Evolutionary conservation across 1,140 invertebrate genomes (phyloP).

Genomic region (Meteorus sp.): DNA sequence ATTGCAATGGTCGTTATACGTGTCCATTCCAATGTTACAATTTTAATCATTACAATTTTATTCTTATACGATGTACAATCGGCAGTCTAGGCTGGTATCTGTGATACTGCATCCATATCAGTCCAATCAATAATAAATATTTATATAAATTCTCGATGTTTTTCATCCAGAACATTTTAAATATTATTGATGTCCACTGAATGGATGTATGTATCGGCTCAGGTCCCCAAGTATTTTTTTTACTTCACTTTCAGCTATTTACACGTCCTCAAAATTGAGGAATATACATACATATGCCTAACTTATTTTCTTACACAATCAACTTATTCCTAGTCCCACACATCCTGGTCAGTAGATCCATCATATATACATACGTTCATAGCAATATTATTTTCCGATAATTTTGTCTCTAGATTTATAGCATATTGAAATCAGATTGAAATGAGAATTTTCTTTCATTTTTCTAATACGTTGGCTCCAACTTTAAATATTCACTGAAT

Average conservation of each 20-base stretch:
- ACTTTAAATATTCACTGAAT: no score
- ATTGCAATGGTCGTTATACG: no score
- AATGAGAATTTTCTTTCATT: no score
- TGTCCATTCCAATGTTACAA: not conserved
- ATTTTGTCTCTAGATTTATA: no score
- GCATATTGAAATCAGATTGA: no score
- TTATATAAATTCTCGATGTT: not conserved
- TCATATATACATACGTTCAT: not conserved
- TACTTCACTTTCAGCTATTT: not conserved
- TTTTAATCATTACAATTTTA: not conserved
- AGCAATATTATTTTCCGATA: not conserved
- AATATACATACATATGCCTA: not conserved
- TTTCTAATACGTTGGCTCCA: no score
- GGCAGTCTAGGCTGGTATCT: constrained; percentile 3
- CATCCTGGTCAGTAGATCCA: not conserved
- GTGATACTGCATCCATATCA: not conserved
- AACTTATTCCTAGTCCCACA: not conserved
- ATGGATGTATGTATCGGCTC: not conserved
- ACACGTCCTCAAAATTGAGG: not conserved
- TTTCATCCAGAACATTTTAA: not conserved
- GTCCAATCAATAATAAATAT: not conserved
- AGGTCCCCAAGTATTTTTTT: constrained; percentile 3
- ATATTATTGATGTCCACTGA: not conserved
- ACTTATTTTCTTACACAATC: constrained; percentile 1
- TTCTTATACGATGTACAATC: not conserved